phyloP scores from a whole-genome alignment of 2,113 vertebrate species.

The Tamias sibiricus region DNA sequence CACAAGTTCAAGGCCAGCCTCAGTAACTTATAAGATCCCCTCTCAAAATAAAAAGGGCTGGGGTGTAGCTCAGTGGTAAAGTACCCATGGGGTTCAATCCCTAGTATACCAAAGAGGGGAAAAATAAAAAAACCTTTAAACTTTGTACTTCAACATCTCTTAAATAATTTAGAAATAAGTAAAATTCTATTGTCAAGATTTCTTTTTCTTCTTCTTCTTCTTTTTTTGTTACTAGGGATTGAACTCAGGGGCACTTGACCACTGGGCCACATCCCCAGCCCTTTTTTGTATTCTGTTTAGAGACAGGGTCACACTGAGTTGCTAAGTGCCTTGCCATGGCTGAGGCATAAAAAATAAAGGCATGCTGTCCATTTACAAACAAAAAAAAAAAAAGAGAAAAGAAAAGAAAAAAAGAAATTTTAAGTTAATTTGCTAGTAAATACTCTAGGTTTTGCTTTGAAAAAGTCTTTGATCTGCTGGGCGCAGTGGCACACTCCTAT shows the following conservation, averaged over 20 bases:
- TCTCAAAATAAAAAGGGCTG: background rate
- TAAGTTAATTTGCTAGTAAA: conserved; percentile 36
- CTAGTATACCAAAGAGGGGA: background rate
- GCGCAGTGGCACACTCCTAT: too few species aligned
- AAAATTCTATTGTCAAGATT: conserved; percentile 26
- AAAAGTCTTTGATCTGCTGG: background rate
- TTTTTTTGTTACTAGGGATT: too few species aligned
- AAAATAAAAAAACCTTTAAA: background rate
- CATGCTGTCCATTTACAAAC: too few species aligned
- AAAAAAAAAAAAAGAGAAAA: background rate
- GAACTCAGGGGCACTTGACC: too few species aligned
- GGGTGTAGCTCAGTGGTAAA: background rate
- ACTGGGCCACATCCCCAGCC: too few species aligned
- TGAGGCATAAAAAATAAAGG: too few species aligned
- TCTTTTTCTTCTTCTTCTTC: too few species aligned
- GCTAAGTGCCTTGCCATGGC: too few species aligned
- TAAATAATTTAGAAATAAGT: conserved; percentile 26
- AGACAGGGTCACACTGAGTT: too few species aligned
- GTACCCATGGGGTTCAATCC: background rate
- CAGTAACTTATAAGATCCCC: background rate
- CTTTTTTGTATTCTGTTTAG: too few species aligned
- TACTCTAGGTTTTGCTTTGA: background rate
- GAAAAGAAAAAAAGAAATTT: background rate
- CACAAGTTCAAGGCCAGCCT: background rate
- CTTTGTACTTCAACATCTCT: background rate